Evolutionary conservation across 2,888 invertebrate species (phyloP), one percentile per base, ranked within the genome.

Genomic region (Hymenopus coronatus): DNA sequence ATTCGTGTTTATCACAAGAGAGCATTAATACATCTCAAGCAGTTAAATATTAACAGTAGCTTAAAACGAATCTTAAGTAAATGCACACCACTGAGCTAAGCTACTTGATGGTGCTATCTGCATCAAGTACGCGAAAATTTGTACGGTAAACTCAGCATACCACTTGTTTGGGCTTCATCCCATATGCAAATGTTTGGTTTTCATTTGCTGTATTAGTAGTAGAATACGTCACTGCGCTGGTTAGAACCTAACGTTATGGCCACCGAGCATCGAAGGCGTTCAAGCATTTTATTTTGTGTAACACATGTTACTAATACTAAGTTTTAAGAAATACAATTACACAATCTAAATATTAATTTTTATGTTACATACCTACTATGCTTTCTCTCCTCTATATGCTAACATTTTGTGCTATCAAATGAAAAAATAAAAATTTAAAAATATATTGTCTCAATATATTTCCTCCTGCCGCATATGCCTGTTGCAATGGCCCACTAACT

Each of bases 361-460:
- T 20, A 20, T 70, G 20, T 70, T 4, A 6, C 25, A 20, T 70
- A 70, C 54, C 14, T 25, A 70, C 54, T 70, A 70, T 70, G 54
- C 54, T 70, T 70, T 70, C 4, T 70, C 20, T 70, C 3, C 54
- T 27, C n/a, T 85, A 85, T n/a, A 8, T 46, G 46, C 46, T 85
- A 46, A 70, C 2, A 46, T 46, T 85, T 46, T 85, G 85, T 85
- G 85, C 85, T 84, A 46, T 6, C 15, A 85, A 85, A 46, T 46
- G 33, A 84, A 85, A 54, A 85, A 54, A 85, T 85, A 46, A 54
- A 54, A 54, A 85, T 84, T 84, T 85, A 85, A 85, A 85, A 85
- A 85, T 84, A 85, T 85, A 85, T 85, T 46, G 85, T 85, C 85
- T 85, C 54, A 30, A 20, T 40, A 70, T 70, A 70, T 70, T 70